A percentile compares a stretch with the other conserved stretches of the same genome.
Evolutionary conservation across 1,140 invertebrate species (phyloP).

Genomic region (Drosophila asahinai): DNA sequence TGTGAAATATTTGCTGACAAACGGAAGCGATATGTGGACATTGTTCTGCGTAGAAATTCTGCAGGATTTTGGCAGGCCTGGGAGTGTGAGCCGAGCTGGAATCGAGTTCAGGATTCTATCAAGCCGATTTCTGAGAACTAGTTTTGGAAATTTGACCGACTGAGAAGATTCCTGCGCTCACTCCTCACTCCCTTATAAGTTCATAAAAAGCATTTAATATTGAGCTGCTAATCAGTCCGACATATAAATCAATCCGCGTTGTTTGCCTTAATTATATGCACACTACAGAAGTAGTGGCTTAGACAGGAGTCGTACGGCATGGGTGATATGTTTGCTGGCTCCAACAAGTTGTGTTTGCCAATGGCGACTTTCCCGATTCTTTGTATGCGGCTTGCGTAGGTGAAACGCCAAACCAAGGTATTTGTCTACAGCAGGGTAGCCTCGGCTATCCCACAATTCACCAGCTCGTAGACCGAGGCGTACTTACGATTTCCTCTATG

Average conservation of each 20-base stretch:
- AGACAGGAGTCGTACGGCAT: constrained; percentile 12
- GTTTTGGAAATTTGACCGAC: constrained; percentile 1
- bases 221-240: constrained; percentile 50
- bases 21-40: constrained; percentile 81
- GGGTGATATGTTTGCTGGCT: constrained; percentile 54
- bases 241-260: constrained; percentile 49
- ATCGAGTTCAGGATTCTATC: not conserved
- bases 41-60: constrained; percentile 70
- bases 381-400: constrained; percentile 36
- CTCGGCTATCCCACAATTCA: constrained; percentile 12
- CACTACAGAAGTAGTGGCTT: constrained; percentile 2
- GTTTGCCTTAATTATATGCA: constrained; percentile 67
- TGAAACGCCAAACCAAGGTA: constrained; percentile 41
- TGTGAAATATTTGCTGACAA: constrained; percentile 65
- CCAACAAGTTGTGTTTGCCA: constrained; percentile 55
- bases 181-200: constrained; percentile 62
- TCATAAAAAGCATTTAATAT: constrained; percentile 76
- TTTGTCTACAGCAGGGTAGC: constrained; percentile 25
- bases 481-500: constrained; percentile 23
- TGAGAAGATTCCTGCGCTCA: constrained; percentile 28
- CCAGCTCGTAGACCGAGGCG: constrained; percentile 44
- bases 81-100: constrained; percentile 17
- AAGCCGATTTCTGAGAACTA: constrained; percentile 21
- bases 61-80: constrained; percentile 7
- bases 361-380: constrained; percentile 44